A percentile compares a stretch with the other conserved stretches of the same genome.
Conservation (phyloP, 1,140 invertebrate genomes). For the Pseudobourletiella spinata region DNA sequence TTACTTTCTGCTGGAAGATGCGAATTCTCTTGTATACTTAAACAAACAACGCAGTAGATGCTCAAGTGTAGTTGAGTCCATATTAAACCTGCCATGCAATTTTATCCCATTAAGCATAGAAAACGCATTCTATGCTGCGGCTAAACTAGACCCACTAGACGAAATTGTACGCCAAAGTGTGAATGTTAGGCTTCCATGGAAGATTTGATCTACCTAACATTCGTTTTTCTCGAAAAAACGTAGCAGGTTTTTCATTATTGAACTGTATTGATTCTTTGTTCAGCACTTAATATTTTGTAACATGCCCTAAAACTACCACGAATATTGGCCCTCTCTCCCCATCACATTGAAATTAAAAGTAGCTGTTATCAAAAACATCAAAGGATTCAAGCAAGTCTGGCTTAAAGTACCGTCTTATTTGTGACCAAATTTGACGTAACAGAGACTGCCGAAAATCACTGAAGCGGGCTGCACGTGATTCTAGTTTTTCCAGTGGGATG, state of each 20-base stretch:
- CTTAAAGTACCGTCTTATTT: not conserved
- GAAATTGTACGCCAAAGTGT: not conserved
- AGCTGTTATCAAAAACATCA: not conserved
- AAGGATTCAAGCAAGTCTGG: not conserved
- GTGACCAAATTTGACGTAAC: not conserved
- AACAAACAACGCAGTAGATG: too few species aligned
- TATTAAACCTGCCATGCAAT: too few species aligned
- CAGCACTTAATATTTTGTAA: too few species aligned
- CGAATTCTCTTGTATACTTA: too few species aligned
- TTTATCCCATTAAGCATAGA: too few species aligned
- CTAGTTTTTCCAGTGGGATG: not conserved
- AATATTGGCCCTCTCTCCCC: not conserved
- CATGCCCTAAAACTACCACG: not conserved
- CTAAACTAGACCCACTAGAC: not conserved
- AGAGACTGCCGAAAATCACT: not conserved
- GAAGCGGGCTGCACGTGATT: too few species aligned
- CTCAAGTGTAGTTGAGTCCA: too few species aligned
- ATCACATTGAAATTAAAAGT: not conserved
- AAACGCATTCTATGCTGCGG: not conserved
- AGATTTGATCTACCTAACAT: too few species aligned
- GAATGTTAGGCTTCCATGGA: not conserved
- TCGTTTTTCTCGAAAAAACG: too few species aligned
- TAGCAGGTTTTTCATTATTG: too few species aligned
- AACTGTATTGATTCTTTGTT: not conserved
- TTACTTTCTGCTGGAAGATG: too few species aligned